Evolutionary conservation across 35 echinoderm and acorn worm genomes (phyloP).

Genomic region (Patiria miniata): DNA sequence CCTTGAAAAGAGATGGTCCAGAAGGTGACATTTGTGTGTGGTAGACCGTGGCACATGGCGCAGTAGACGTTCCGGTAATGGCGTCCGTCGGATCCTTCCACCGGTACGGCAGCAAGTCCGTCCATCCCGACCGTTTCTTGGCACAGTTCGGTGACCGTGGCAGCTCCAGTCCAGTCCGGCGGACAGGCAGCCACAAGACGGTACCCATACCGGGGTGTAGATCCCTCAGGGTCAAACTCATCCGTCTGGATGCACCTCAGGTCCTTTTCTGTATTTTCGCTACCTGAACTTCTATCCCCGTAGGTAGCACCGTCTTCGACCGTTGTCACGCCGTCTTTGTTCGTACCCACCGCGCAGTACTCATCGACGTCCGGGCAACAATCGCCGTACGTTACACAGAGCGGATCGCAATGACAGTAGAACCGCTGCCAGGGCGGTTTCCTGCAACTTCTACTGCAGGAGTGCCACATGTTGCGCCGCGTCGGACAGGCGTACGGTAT

Average conservation of each 20-base stretch:
- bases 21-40: not conserved
- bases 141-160: too few species aligned
- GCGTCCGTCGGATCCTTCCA: not conserved
- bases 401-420: not conserved
- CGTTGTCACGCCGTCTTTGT: not conserved
- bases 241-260: not conserved
- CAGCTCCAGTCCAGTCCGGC: not conserved
- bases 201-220: not conserved
- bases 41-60: slow-evolving; percentile 43
- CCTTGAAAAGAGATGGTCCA: not conserved
- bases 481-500: too few species aligned
- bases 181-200: not conserved
- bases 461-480: too few species aligned
- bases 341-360: not conserved
- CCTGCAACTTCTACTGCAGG: too few species aligned
- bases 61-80: slow-evolving; percentile 50
- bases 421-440: not conserved
- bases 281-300: not conserved
- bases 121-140: not conserved
- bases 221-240: not conserved
- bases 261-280: not conserved
- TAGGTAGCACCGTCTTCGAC: not conserved
- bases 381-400: slow-evolving; percentile 1
- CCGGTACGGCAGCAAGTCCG: not conserved
- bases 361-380: not conserved